phyloP scores from a whole-genome alignment of 2,113 vertebrate species.

The Podarcis raffonei region DNA sequence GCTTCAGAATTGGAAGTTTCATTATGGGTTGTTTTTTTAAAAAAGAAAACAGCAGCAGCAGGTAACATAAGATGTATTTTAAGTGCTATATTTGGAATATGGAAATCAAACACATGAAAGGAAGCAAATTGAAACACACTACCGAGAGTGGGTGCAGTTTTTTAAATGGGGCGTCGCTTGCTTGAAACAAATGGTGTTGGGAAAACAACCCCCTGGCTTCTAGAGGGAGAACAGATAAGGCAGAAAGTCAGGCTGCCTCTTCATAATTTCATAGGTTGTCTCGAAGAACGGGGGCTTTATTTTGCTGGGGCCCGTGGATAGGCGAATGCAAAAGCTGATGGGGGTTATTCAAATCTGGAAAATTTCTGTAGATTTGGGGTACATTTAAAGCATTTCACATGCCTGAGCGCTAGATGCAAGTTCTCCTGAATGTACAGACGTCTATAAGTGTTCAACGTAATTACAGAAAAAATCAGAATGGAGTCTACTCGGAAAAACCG shows the following conservation, averaged over 20 bases:
- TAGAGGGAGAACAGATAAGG: background rate
- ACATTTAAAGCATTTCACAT: background rate
- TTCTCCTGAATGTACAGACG: background rate
- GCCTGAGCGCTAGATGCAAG: background rate
- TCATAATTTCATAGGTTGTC: background rate
- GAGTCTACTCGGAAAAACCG: too few relatives aligned
- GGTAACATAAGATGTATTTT: background rate
- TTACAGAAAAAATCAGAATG: background rate
- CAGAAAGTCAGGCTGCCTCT: background rate
- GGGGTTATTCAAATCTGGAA: background rate
- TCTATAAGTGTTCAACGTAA: too few relatives aligned
- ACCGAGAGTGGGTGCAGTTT: background rate
- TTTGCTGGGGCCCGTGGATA: background rate
- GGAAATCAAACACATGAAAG: background rate
- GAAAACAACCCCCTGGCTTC: background rate
- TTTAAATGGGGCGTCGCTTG: background rate
- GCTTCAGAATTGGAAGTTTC: background rate
- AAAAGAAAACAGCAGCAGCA: too few relatives aligned
- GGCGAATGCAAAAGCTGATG: background rate
- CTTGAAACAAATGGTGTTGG: background rate
- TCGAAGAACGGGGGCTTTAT: background rate
- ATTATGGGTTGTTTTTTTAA: background rate
- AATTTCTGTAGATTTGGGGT: background rate
- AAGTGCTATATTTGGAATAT: fast-evolving
- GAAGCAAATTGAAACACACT: background rate